phyloP scores from a whole-genome alignment of 1,140 invertebrate genomes.

The Odontomachus brunneus region DNA sequence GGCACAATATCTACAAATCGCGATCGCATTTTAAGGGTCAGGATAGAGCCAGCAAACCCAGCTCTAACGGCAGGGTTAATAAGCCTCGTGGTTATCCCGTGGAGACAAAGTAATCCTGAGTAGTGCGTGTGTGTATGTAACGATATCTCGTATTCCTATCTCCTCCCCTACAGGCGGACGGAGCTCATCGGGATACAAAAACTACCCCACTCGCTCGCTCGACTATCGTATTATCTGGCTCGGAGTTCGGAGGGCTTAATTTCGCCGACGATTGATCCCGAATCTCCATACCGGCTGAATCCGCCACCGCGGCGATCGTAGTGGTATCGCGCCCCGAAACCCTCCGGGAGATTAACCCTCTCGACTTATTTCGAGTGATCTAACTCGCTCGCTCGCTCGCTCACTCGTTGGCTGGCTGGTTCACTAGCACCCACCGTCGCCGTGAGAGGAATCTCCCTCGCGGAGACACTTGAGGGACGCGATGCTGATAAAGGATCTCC shows the following conservation, averaged over 20 bases:
- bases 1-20: background rate
- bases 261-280: slow-evolving; percentile 45
- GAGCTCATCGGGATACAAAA: slow-evolving; percentile 18
- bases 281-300: slow-evolving; percentile 30
- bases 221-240: slow-evolving; percentile 8
- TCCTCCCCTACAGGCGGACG: background rate
- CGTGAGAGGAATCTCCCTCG: slow-evolving; percentile 42
- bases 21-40: background rate
- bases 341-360: slow-evolving; percentile 53
- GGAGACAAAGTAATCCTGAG: background rate
- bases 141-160: background rate
- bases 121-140: background rate
- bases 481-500: slow-evolving; percentile 62
- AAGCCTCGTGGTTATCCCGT: background rate
- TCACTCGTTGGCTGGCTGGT: too few relatives aligned
- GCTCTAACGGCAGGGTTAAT: background rate
- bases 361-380: slow-evolving; percentile 57
- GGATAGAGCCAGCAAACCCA: background rate
- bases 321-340: background rate
- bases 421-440: background rate
- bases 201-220: background rate
- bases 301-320: background rate
- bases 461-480: slow-evolving; percentile 57
- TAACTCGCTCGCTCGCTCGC: slow-evolving; percentile 23
- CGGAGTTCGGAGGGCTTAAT: slow-evolving; percentile 10